Percentiles rank a stretch among this genome's conserved stretches.
Evolutionary conservation across 2,797 vertebrate genomes (phyloP).

Genomic region (Chaetophractus vellerosus): DNA sequence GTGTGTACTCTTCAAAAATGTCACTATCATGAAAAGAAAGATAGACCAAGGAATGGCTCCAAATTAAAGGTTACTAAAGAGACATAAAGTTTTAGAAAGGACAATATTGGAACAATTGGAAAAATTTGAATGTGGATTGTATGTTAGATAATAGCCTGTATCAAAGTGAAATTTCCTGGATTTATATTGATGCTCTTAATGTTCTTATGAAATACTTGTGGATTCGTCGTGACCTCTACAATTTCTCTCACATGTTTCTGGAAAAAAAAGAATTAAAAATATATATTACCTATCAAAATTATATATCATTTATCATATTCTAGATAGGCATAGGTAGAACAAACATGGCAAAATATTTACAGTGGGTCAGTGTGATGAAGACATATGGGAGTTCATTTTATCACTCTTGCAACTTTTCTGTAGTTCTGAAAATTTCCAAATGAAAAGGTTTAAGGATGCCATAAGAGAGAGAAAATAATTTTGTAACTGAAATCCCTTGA

Average conservation of each 20-base stretch:
- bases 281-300: neutral
- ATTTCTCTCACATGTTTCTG: neutral
- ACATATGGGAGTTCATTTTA: neutral
- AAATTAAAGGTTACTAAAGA: neutral
- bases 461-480: conserved; percentile 55
- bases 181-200: neutral
- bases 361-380: neutral
- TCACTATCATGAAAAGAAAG: conserved; percentile 24
- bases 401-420: neutral
- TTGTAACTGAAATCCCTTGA: conserved; percentile 1
- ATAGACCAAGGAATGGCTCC: neutral
- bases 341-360: neutral
- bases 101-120: neutral
- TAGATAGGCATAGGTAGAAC: neutral
- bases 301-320: neutral
- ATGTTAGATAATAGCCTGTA: neutral
- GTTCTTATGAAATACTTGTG: conserved; percentile 22
- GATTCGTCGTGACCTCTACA: neutral
- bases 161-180: neutral
- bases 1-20: neutral
- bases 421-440: neutral
- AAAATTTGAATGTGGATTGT: neutral
- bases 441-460: conserved; percentile 49
- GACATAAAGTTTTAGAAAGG: neutral
- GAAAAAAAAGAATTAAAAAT: neutral